Evolutionary conservation across 2,888 invertebrate species (phyloP).

Genomic region (Phortica magna): DNA sequence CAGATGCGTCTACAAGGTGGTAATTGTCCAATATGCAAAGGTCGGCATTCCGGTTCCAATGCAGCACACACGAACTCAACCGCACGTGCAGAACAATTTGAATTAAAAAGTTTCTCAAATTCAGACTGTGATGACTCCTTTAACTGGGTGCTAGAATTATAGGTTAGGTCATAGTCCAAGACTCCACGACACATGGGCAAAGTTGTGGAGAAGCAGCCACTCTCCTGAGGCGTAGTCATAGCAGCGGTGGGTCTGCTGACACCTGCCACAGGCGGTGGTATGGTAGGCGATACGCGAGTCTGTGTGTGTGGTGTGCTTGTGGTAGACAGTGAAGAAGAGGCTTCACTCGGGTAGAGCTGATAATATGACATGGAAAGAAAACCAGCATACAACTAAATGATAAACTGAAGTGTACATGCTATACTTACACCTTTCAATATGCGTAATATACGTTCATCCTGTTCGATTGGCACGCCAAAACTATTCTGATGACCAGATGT

Average conservation of each 20-base stretch:
- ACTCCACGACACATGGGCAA: slow-evolving; percentile 81
- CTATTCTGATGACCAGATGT: slow-evolving; percentile 83
- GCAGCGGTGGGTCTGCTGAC: slow-evolving; percentile 64
- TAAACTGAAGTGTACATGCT: background rate
- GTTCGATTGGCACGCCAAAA: slow-evolving; percentile 82
- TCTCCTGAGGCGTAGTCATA: slow-evolving; percentile 61
- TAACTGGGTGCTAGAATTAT: slow-evolving; percentile 68
- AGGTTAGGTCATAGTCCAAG: slow-evolving; percentile 84
- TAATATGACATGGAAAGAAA: slow-evolving; percentile 39
- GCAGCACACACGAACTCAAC: slow-evolving; percentile 82
- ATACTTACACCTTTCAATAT: slow-evolving; percentile 72
- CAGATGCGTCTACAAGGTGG: slow-evolving; percentile 84
- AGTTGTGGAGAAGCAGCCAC: slow-evolving; percentile 76
- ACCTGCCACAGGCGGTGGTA: slow-evolving; percentile 78
- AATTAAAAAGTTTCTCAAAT: slow-evolving; percentile 81
- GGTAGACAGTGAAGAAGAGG: background rate
- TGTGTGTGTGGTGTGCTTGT: slow-evolving; percentile 48
- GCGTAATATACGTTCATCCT: slow-evolving; percentile 79
- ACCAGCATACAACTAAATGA: background rate
- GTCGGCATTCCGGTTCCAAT: slow-evolving; percentile 84
- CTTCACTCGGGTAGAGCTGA: slow-evolving; percentile 33
- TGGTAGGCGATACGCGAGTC: slow-evolving; percentile 81
- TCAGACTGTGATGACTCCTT: slow-evolving; percentile 78
- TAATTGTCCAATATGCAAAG: slow-evolving; percentile 80
- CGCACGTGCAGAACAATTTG: slow-evolving; percentile 83